Percentiles rank a stretch among this genome's conserved stretches.
Evolutionary conservation across 2,888 invertebrate genomes (phyloP).

Genomic region (Bruchidius siliquastri): DNA sequence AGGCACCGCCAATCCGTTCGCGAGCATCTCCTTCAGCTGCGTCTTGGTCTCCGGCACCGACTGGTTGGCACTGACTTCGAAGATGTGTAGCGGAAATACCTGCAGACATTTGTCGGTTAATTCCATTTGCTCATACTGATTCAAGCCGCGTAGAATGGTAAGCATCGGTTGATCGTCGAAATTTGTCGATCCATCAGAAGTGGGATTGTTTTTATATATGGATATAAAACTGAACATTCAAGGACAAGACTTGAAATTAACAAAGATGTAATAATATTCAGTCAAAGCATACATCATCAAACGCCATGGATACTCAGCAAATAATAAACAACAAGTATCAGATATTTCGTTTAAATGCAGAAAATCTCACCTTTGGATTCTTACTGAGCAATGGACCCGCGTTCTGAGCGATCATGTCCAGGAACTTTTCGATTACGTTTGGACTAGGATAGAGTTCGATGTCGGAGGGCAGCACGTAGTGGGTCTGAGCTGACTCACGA

Average conservation of each 20-base stretch:
- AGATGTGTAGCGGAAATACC: slow-evolving; percentile 85
- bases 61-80: slow-evolving; percentile 71
- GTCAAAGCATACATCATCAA: too few species aligned
- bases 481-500: slow-evolving; percentile 74
- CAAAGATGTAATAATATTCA: too few species aligned
- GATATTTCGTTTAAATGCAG: too few species aligned
- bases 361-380: slow-evolving; percentile 50
- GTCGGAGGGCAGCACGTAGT: slow-evolving; percentile 80
- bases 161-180: too few species aligned
- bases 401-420: slow-evolving; percentile 78
- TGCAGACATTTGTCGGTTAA: slow-evolving; percentile 1
- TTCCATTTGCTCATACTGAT: too few species aligned
- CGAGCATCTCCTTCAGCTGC: slow-evolving; percentile 62
- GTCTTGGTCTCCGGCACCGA: slow-evolving; percentile 71
- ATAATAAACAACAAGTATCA: too few species aligned
- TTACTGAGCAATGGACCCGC: slow-evolving; percentile 56
- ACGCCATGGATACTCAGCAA: too few species aligned
- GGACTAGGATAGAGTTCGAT: slow-evolving; percentile 89
- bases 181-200: too few species aligned
- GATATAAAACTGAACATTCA: too few species aligned
- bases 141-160: too few species aligned
- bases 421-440: slow-evolving; percentile 71
- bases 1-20: slow-evolving; percentile 75
- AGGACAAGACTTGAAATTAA: too few species aligned
- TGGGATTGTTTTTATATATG: too few species aligned